Conservation (phyloP, 1,140 invertebrate species). For the Drosophila leontia region DNA sequence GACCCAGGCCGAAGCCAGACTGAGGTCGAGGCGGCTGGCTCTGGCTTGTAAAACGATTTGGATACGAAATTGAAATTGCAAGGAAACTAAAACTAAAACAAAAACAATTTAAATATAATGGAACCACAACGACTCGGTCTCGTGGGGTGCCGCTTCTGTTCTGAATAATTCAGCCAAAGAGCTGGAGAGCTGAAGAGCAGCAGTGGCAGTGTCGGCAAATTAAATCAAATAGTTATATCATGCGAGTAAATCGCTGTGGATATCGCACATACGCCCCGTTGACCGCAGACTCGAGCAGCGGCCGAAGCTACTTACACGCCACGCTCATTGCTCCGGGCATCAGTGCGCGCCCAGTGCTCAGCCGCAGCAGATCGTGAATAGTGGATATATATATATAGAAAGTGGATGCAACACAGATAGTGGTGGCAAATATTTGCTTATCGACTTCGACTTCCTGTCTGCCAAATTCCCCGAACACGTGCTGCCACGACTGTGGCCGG, state of each 20-base stretch:
- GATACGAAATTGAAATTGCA: constrained; percentile 70
- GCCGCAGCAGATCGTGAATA: constrained; percentile 67
- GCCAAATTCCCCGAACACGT: constrained; percentile 68
- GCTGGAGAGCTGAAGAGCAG: constrained; percentile 4
- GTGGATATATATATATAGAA: constrained; percentile 28
- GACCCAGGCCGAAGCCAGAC: constrained; percentile 40
- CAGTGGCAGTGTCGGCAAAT: constrained; percentile 49
- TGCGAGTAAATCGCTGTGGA: constrained; percentile 78
- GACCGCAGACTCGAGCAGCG: constrained; percentile 42
- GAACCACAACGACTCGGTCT: constrained; percentile 54
- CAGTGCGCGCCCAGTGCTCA: constrained; percentile 75
- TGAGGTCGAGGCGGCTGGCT: constrained; percentile 37
- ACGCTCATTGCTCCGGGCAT: constrained; percentile 60
- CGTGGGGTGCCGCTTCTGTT: constrained; percentile 23
- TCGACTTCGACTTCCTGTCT: constrained; percentile 64
- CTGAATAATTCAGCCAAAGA: constrained; percentile 64
- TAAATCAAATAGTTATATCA: constrained; percentile 84
- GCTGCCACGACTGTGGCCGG: constrained; percentile 58
- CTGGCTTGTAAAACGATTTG: constrained; percentile 61
- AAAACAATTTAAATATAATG: constrained; percentile 81
- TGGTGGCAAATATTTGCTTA: constrained; percentile 58
- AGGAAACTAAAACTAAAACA: constrained; percentile 65
- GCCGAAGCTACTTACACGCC: constrained; percentile 65
- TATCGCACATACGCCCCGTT: constrained; percentile 81
- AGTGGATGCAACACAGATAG: constrained; percentile 16